Evolutionary conservation across 2,797 vertebrate genomes (phyloP).

Genomic region (Sebastes cheni): DNA sequence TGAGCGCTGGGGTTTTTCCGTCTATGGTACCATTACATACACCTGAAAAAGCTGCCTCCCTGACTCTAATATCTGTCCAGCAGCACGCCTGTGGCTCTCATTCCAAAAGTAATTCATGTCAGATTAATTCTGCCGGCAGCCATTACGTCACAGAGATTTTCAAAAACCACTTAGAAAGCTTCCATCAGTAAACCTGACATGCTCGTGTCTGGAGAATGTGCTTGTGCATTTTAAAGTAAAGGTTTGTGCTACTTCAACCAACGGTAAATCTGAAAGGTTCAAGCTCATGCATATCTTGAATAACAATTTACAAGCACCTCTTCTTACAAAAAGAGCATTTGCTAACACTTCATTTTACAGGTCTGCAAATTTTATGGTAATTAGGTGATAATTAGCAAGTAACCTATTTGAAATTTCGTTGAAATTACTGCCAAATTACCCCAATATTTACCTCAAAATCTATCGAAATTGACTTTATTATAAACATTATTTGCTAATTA

Average conservation of each 20-base stretch:
- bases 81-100: conserved; percentile 16
- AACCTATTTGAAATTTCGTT: no score
- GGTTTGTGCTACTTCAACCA: background rate
- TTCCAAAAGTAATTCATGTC: conserved; percentile 44
- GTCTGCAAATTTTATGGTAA: no score
- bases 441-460: no score
- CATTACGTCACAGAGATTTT: conserved; percentile 37
- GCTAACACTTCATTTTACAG: background rate
- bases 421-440: no score
- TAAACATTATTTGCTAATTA: no score
- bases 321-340: background rate
- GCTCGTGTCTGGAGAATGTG: conserved; percentile 23
- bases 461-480: no score
- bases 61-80: conserved; percentile 7
- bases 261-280: background rate
- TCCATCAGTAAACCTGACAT: background rate
- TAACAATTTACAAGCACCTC: background rate
- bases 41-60: conserved; percentile 7
- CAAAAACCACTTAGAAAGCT: conserved; percentile 31
- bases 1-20: background rate
- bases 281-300: background rate
- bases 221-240: conserved; percentile 28
- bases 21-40: conserved; percentile 7
- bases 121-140: conserved; percentile 38
- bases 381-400: no score